Base-by-base conservation (phyloP, 2,797 vertebrate genomes). In the Sebastes hubbsi region DNA sequence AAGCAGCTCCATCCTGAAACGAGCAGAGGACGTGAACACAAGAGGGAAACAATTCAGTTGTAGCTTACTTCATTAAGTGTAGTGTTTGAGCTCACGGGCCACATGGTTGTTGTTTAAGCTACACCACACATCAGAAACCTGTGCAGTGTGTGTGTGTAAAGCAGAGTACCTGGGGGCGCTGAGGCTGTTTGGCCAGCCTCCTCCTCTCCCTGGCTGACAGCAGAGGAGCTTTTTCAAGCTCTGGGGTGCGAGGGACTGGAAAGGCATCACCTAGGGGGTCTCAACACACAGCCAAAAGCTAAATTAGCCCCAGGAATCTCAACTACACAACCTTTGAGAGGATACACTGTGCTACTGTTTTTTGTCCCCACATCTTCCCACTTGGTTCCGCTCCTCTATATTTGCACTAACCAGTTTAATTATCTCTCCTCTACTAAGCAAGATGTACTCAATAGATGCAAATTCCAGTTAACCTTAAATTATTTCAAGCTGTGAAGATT, bases 201-300 rank as follows among this genome's bases (percentile, higher is more conserved):
- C 97, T 96, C 83, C 97, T 95, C 88, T 97, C 97, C 81, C 97
- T 93, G 3, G 97, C 97, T 6, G 97, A 93, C 24, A 87, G 80
- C 32, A 86, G 86, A 38, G 61, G 63, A n/a, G 64, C 59, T 30
- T 91, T 89, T 34, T 88, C 58, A 0, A 4, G 54, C 58, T 90
- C 80, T 4, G 91, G 89, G 42, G 95, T 94, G 25, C 80, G 92
- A 5, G 93, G 90, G 64, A 93, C 88, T 61, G 95, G 90, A 67
- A 96, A 97, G 0, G 69, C 95, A 59, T 97, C 95, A 0, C 97
- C 98, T 1, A 97, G 94, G 22, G 95, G 96, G 84, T 96, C 97
- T 99, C 34, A 72, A 77, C 34, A 85, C 32, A 76, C 8, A 16
- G 3, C 5, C 7, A 58, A 36, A 71, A 12, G 2, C 29, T 55